Base-by-base conservation (phyloP, 2,797 vertebrate genomes). In the Pangasius mekongensis region DNA sequence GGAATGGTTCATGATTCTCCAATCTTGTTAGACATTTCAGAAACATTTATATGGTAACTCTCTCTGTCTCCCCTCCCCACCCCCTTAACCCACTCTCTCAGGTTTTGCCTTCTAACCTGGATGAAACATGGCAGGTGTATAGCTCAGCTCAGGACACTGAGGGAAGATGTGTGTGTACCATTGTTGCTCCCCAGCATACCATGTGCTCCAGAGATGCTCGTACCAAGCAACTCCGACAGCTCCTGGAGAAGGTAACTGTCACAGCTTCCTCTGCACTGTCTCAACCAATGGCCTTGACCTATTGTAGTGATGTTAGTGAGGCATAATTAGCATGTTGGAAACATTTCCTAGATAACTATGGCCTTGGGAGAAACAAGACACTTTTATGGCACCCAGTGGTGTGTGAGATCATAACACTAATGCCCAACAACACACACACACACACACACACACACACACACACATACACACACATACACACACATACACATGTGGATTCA, bases 41-140 rank as follows among this genome's bases (percentile, higher is more conserved):
- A 74, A 74, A 27, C 22, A 22, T 33, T 33, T 18, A 33, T 78
- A 10, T 69, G 14, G 11, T 39, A 73, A 69, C 84, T 43, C 0
- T 66, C n/a, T 82, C 58, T 87, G 54, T 80, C 39, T 39, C 14
- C 47, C 80, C 0, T 5, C 76, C 88, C 39, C 67, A 16, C 49
- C 56, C 47, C 16, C 24, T 43, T 49, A 24, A 64, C 52, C 11
- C 7, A 8, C 56, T 69, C 91, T 56, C 89, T 78, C 93, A 99
- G 98, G 98, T 99, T 94, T 94, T 99, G 96, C 98, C 98, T 90
- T 97, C 98, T 92, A 98, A 98, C 95, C 97, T 98, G 36, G 98
- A 99, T 95, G 99, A 99, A 92, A 98, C 98, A 92, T 99, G 99
- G 99, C 98, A 99, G 96, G 99, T 99, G 87, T 99, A 99, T 95